Evolutionary conservation across 1,140 invertebrate genomes (phyloP).

Genomic region (Drosophila pandora): DNA sequence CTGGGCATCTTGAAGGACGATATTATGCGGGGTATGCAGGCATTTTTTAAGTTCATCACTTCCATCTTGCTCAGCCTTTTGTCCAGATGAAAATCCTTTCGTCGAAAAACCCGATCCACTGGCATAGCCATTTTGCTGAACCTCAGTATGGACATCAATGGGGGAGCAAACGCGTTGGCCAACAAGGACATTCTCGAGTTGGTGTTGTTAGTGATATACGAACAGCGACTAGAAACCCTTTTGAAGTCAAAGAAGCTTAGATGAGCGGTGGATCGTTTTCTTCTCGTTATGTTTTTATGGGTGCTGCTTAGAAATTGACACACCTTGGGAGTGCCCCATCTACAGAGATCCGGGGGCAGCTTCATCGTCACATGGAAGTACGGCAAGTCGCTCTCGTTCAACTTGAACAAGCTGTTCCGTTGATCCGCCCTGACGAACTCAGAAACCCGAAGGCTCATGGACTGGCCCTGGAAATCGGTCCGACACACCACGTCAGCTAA

Average conservation of each 20-base stretch:
- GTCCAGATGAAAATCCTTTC: constrained; percentile 40
- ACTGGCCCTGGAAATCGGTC: too few relatives aligned
- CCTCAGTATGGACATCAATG: too few relatives aligned
- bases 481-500: not conserved
- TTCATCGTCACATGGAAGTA: constrained; percentile 58
- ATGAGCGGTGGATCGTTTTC: too few relatives aligned
- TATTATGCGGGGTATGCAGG: constrained; percentile 55
- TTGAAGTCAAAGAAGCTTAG: too few relatives aligned
- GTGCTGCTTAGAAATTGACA: constrained; percentile 54
- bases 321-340: constrained; percentile 55
- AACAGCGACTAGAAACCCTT: not conserved
- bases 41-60: constrained; percentile 35
- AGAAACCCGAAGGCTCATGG: too few relatives aligned
- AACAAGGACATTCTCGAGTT: too few relatives aligned
- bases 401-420: not conserved
- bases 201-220: too few relatives aligned
- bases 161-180: too few relatives aligned
- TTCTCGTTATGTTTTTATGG: too few relatives aligned
- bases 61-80: constrained; percentile 27
- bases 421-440: too few relatives aligned
- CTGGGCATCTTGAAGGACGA: constrained; percentile 68
- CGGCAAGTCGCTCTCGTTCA: constrained; percentile 35
- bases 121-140: constrained; percentile 12
- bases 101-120: accelerated
- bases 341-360: constrained; percentile 56